Percentiles rank a stretch among this genome's conserved stretches.
phyloP scores from a whole-genome alignment of 2,113 vertebrate genomes.

The Pangasianodon gigas region DNA sequence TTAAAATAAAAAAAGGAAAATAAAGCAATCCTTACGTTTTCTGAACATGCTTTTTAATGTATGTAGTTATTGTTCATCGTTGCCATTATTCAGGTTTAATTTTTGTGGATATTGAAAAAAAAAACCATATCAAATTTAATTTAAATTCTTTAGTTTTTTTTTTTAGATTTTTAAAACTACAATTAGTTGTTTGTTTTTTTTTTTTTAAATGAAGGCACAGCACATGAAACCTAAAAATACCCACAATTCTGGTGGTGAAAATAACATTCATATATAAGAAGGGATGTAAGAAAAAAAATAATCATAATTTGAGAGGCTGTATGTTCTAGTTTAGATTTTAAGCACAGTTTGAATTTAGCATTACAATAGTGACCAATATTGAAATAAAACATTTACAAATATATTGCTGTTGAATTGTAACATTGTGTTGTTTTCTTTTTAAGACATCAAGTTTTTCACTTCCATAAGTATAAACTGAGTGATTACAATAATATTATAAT shows the following conservation, averaged over 20 bases:
- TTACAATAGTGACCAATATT: conserved; percentile 74
- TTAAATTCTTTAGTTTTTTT: conserved; percentile 50
- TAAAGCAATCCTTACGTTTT: conserved; percentile 63
- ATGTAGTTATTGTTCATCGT: conserved; percentile 58
- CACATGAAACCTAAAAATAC: conserved; percentile 87
- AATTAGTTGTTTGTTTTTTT: conserved; percentile 70
- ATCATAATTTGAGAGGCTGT: conserved; percentile 47
- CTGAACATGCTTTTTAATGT: conserved; percentile 84
- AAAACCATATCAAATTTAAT: neutral
- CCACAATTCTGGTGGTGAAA: conserved; percentile 68
- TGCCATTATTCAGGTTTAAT: neutral
- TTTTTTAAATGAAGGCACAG: conserved; percentile 90
- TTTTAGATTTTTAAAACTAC: conserved; percentile 58
- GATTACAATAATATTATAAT: conserved; percentile 77
- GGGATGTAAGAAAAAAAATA: neutral
- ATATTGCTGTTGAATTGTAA: conserved; percentile 81
- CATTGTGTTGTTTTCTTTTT: conserved; percentile 56
- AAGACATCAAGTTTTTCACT: conserved; percentile 61
- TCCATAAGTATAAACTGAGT: conserved; percentile 72
- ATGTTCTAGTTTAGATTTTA: conserved; percentile 67
- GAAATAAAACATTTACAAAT: conserved; percentile 82
- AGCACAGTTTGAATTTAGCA: conserved; percentile 71
- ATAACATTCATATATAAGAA: conserved; percentile 60
- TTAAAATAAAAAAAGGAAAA: conserved; percentile 40
- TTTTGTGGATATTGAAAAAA: neutral